Conservation (phyloP, 2,888 invertebrate species). For the Apodemia duryi region DNA sequence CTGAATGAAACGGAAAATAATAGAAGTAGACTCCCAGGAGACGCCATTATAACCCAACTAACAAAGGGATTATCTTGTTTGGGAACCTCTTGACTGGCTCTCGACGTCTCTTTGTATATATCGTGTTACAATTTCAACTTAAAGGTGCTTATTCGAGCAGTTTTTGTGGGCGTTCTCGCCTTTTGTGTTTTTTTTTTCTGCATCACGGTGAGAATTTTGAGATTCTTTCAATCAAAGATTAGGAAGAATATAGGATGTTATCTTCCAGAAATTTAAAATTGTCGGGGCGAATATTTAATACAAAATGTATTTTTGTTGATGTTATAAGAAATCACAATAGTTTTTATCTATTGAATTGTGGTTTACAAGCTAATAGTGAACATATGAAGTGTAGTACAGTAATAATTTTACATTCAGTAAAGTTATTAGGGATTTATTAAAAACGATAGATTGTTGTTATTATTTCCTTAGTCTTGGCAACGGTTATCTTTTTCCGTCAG, state of each 20-base stretch:
- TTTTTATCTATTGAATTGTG: not conserved
- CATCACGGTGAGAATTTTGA: slow-evolving; percentile 23
- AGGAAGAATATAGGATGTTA: not conserved
- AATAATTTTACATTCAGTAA: too few species aligned
- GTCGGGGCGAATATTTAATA: not conserved
- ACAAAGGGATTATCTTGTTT: slow-evolving; percentile 77
- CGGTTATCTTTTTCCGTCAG: too few species aligned
- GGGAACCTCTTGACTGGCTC: slow-evolving; percentile 74
- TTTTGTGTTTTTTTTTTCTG: slow-evolving; percentile 26
- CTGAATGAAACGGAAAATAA: slow-evolving; percentile 65
- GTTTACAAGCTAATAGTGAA: too few species aligned
- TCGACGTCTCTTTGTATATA: slow-evolving; percentile 61
- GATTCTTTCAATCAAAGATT: slow-evolving; percentile 5
- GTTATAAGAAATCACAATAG: not conserved
- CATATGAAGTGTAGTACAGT: too few species aligned
- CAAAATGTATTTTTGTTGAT: not conserved
- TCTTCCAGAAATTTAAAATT: not conserved
- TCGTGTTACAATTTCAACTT: slow-evolving; percentile 62
- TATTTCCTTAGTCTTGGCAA: too few species aligned
- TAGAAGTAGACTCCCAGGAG: slow-evolving; percentile 62
- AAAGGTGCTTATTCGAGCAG: slow-evolving; percentile 59
- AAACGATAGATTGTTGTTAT: too few species aligned
- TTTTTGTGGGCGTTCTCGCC: slow-evolving; percentile 42
- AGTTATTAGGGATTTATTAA: too few species aligned
- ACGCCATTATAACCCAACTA: slow-evolving; percentile 67